Conservation (phyloP, 2,113 vertebrate species). For the Martes martes region DNA sequence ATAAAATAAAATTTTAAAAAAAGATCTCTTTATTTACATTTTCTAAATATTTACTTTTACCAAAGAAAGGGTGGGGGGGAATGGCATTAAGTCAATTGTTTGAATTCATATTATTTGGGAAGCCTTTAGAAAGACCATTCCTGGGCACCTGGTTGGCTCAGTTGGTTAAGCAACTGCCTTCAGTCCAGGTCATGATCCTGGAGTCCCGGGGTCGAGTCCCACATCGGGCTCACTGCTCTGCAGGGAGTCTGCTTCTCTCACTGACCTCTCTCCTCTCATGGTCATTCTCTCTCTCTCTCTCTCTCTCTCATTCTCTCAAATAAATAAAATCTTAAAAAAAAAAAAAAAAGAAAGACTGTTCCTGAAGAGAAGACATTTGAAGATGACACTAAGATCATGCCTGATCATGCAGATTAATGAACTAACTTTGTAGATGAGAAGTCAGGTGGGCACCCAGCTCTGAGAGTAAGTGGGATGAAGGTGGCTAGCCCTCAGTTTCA, state of each 20-base stretch:
- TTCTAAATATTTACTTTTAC: not conserved
- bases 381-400: not conserved
- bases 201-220: no score
- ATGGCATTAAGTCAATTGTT: not conserved
- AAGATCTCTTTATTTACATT: not conserved
- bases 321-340: no score
- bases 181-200: no score
- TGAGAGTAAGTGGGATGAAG: not conserved
- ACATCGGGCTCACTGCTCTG: no score
- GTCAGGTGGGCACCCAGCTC: not conserved
- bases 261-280: no score
- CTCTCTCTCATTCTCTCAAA: no score
- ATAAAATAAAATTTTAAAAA: no score
- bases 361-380: not conserved
- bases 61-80: not conserved
- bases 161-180: no score
- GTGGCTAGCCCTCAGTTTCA: not conserved
- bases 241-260: no score
- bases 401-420: not conserved
- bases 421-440: not conserved
- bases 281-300: no score
- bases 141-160: no score
- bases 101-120: not conserved
- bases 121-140: not conserved
- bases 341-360: not conserved